Base-by-base conservation (phyloP, 2,797 vertebrate genomes). In the Prunella strophiata region DNA sequence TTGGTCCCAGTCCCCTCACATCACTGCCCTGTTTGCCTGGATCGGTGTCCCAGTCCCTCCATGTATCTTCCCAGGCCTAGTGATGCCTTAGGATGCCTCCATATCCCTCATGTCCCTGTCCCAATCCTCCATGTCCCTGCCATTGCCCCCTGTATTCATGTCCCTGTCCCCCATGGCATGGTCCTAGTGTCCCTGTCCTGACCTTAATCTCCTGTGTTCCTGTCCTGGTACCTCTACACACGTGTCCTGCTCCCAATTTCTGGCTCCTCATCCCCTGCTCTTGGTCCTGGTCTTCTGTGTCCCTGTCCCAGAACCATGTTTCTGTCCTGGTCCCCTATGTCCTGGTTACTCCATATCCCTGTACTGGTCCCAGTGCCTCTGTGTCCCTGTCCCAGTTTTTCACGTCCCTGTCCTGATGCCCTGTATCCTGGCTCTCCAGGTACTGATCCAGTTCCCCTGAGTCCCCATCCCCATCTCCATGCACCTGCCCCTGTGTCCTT, bases 161-260 rank as follows among this genome's bases (percentile, higher is more conserved):
- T 45, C 43, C 42, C 0, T 0, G 42, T 34, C 20, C 14, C 26
- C 20, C 27, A 48, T 11, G 23, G 43, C 61, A 32, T 13, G 16
- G 26, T n/a, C 25, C 65, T 30, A 34, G 30, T 63, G 34, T 42
- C 34, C 30, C 26, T 54, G 11, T 47, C 22, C 27, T 40, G 13
- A 23, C 6, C 63, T 26, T 62, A 10, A 57, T 71, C 25, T 50
- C 48, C 48, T 42, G 38, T 18, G 26, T 32, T 15, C 27, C 36
- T 43, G 27, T n/a, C 15, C 38, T 29, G 54, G 22, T 50, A 27
- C 22, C 43, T 43, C 38, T 51, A 51, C 32, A 79, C 9, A 65
- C 32, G 23, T 38, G 25, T 32, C 18, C 15, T 42, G 16, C 7
- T 79, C 32, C 48, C 42, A 79, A 32, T 55, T 47, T 47, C 72